Evolutionary conservation across 1,140 invertebrate species (phyloP).

Genomic region (Heliconius hewitsoni): DNA sequence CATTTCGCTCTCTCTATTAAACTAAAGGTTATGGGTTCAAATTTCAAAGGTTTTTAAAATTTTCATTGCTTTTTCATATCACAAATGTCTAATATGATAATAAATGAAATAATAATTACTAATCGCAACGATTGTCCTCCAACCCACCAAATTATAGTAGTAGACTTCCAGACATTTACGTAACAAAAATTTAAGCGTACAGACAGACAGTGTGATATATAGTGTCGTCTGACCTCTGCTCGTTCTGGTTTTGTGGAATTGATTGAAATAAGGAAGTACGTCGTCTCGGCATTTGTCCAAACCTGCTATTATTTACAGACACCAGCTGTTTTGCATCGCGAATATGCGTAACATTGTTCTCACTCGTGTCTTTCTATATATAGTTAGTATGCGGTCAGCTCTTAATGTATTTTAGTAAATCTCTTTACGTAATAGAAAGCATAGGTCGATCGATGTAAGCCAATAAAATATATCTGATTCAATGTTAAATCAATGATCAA

Average conservation of each 20-base stretch:
- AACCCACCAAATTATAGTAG: too few relatives aligned
- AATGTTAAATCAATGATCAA: not conserved
- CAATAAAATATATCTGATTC: not conserved
- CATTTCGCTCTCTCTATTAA: not conserved
- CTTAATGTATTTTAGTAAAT: conserved; percentile 11
- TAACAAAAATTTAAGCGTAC: not conserved
- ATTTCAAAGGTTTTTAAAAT: too few relatives aligned
- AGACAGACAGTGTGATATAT: not conserved
- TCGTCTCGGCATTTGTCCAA: conserved; percentile 47
- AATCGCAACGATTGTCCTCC: too few relatives aligned
- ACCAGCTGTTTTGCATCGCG: conserved; percentile 31
- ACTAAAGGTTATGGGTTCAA: too few relatives aligned
- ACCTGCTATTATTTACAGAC: conserved; percentile 31
- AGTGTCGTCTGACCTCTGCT: not conserved
- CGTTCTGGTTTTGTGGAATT: conserved; percentile 18
- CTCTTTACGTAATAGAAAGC: not conserved
- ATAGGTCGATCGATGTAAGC: not conserved
- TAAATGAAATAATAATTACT: too few relatives aligned
- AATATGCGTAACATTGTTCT: conserved; percentile 16
- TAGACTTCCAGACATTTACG: not conserved
- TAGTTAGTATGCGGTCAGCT: conserved; percentile 2
- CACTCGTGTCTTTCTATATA: not conserved
- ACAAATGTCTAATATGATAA: too few relatives aligned
- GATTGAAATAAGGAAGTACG: conserved; percentile 26
- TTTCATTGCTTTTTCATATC: too few relatives aligned